A percentile compares a stretch with the other conserved stretches of the same genome.
Conservation (phyloP, 2,113 vertebrate species). For the Columbina picui region DNA sequence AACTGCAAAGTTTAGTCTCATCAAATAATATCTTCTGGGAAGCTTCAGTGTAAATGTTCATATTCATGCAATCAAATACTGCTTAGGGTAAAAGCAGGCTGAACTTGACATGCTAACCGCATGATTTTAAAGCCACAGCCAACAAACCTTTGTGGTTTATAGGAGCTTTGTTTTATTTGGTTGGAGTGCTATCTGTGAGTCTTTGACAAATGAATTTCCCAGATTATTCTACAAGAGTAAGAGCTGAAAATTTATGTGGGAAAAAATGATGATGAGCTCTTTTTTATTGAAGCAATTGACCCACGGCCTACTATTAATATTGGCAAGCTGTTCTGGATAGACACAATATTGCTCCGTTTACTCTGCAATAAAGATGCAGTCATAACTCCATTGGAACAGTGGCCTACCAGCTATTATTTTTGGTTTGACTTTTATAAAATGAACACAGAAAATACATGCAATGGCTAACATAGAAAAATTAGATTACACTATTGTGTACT, state of each 20-base stretch:
- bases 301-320: not conserved
- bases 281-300: slow-evolving; percentile 13
- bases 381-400: slow-evolving; percentile 48
- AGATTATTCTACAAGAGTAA: not conserved
- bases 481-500: not conserved
- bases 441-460: slow-evolving; percentile 36
- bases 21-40: not conserved
- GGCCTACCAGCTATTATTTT: slow-evolving; percentile 59
- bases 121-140: not conserved
- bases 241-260: not conserved
- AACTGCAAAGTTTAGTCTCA: not conserved
- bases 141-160: not conserved
- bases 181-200: not conserved
- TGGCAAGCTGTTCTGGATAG: slow-evolving; percentile 10
- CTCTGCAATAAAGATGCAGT: slow-evolving; percentile 41
- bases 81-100: not conserved
- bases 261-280: not conserved
- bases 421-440: slow-evolving; percentile 45
- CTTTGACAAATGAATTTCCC: not conserved
- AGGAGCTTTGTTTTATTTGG: not conserved
- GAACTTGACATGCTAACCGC: not conserved
- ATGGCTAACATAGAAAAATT: not conserved
- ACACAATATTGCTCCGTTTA: slow-evolving; percentile 43
- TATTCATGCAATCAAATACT: not conserved
- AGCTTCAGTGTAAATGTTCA: not conserved